phyloP scores from a whole-genome alignment of 2,113 vertebrate genomes.

The Phylloscopus trochilus region DNA sequence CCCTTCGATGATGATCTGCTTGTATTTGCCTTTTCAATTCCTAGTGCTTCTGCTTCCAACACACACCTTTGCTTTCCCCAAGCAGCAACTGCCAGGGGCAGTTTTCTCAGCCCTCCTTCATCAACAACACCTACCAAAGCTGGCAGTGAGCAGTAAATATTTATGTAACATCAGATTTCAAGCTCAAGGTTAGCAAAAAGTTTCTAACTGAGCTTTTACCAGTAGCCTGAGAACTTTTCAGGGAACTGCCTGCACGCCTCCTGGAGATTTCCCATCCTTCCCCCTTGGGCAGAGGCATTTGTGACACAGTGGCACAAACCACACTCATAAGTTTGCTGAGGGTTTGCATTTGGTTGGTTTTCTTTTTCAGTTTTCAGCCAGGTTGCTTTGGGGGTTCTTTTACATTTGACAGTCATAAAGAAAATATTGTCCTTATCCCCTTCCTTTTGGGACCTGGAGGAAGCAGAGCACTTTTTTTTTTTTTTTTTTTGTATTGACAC shows the following conservation, averaged over 20 bases:
- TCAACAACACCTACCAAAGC: not conserved
- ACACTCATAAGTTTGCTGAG: not conserved
- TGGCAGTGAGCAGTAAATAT: not conserved
- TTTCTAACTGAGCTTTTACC: not conserved
- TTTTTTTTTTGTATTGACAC: not conserved
- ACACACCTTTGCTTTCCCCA: not conserved
- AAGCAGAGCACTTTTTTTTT: not conserved
- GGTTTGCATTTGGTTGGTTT: not conserved
- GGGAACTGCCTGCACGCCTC: not conserved
- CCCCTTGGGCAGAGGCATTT: not conserved
- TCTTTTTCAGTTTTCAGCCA: not conserved
- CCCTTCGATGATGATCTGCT: fast-evolving
- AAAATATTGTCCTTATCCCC: not conserved
- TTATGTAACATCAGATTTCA: not conserved
- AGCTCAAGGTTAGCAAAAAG: not conserved
- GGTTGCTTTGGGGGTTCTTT: not conserved
- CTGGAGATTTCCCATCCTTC: not conserved
- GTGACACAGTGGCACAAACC: not conserved
- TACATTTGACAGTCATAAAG: not conserved
- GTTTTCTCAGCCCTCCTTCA: not conserved
- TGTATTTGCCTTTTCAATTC: not conserved
- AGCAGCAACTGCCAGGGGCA: not conserved
- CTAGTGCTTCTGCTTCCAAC: not conserved
- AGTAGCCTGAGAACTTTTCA: not conserved
- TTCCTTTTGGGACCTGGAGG: not conserved